Evolutionary conservation across 2,797 vertebrate genomes (phyloP).

Genomic region (Poecile montanus): DNA sequence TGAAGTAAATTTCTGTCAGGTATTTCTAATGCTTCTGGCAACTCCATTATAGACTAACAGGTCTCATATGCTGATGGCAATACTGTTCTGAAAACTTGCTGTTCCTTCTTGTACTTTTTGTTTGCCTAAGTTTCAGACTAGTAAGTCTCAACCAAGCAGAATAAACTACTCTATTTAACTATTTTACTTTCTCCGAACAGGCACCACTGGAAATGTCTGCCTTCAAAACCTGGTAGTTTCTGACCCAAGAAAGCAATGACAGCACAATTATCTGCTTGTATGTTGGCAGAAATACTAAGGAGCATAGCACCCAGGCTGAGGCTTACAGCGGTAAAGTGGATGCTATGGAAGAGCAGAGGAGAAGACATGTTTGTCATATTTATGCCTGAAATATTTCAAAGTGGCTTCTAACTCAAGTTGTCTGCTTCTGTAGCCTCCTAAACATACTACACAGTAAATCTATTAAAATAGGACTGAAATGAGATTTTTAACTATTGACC

Average conservation of each 20-base stretch:
- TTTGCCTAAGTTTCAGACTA: background rate
- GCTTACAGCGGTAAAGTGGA: background rate
- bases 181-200: background rate
- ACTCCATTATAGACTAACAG: background rate
- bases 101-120: background rate
- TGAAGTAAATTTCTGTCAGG: background rate
- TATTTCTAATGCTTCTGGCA: background rate
- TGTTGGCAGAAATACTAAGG: background rate
- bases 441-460: constrained; percentile 18
- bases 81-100: background rate
- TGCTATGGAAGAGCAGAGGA: background rate
- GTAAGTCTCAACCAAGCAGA: background rate
- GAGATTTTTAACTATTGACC: constrained; percentile 39
- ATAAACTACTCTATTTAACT: background rate
- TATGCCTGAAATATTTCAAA: constrained; percentile 14
- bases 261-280: background rate
- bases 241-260: background rate
- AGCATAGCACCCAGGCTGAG: background rate
- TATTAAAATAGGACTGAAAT: constrained; percentile 34
- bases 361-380: constrained; percentile 11
- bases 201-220: background rate
- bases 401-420: background rate
- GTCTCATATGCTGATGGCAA: background rate
- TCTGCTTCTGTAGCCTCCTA: background rate
- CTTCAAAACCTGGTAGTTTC: background rate